phyloP scores from a whole-genome alignment of 2,888 invertebrate genomes.

The Scaptomyza flava region DNA sequence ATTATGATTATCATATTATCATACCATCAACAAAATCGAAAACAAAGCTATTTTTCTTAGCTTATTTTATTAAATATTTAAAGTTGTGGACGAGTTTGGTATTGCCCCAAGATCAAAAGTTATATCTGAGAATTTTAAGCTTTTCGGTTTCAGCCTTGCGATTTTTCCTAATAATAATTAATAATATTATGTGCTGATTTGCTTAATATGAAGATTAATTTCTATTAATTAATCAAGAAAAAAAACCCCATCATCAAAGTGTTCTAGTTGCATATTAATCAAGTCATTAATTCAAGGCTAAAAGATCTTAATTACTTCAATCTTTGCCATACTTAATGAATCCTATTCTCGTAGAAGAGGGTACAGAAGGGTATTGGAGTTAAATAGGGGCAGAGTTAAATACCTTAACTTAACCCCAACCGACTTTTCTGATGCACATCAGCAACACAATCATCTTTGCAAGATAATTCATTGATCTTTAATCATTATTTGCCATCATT shows the following conservation, averaged over 20 bases:
- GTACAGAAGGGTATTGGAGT: too few species aligned
- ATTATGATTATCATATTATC: constrained; percentile 32
- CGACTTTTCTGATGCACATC: constrained; percentile 36
- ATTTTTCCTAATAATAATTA: not conserved
- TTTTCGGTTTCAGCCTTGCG: not conserved
- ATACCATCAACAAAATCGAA: constrained; percentile 30
- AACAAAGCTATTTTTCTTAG: constrained; percentile 19
- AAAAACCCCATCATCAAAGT: not conserved
- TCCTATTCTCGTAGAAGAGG: not conserved
- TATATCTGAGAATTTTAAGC: constrained; percentile 1
- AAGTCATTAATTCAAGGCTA: constrained; percentile 10
- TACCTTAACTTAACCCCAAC: constrained; percentile 55
- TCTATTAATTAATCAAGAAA: not conserved
- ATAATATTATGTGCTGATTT: not conserved
- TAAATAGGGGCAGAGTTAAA: not conserved
- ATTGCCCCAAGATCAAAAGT: constrained; percentile 7
- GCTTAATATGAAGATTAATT: not conserved
- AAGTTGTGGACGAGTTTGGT: not conserved
- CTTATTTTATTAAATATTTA: constrained; percentile 4
- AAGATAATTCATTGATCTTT: constrained; percentile 40
- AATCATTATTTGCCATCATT: constrained; percentile 48
- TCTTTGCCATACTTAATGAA: constrained; percentile 20
- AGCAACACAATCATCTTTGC: not conserved
- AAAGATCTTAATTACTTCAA: not conserved
- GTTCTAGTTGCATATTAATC: constrained; percentile 46